phyloP scores from a whole-genome alignment of 35 echinoderm and acorn worm genomes.

The Hemicentrotus pulcherrimus region DNA sequence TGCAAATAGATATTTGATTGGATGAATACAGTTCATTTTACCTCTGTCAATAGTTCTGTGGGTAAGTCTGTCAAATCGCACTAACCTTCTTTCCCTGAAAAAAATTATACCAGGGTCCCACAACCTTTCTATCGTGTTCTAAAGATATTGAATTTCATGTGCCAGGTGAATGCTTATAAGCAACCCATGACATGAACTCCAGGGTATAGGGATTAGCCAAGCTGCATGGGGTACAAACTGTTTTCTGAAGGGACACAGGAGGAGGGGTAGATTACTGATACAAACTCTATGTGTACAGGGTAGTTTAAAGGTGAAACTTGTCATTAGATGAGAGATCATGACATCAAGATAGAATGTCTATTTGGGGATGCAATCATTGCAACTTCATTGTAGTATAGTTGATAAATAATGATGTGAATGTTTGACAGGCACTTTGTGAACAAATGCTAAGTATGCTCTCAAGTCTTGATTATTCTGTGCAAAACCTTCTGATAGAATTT shows the following conservation, averaged over 20 bases:
- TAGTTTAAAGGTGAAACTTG: conserved; percentile 13
- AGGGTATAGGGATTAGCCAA: neutral
- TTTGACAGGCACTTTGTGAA: neutral
- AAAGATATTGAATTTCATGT: neutral
- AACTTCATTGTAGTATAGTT: neutral
- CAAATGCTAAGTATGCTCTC: too few relatives aligned
- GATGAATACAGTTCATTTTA: too few relatives aligned
- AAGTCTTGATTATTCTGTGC: neutral
- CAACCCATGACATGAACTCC: neutral
- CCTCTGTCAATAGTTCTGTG: neutral
- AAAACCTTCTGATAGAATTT: neutral
- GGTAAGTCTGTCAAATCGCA: neutral
- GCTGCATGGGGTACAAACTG: neutral
- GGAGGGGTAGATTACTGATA: neutral
- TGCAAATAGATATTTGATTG: too few relatives aligned
- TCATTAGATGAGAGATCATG: neutral
- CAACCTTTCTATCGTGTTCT: neutral
- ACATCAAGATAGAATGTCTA: neutral
- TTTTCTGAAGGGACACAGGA: neutral
- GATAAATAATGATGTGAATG: conserved; percentile 4
- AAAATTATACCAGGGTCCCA: neutral
- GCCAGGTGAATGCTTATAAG: neutral
- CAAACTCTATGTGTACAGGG: neutral
- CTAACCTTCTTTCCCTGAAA: neutral
- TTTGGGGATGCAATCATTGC: neutral